Conservation (phyloP, 2,888 invertebrate species). For the Patella caerulea region DNA sequence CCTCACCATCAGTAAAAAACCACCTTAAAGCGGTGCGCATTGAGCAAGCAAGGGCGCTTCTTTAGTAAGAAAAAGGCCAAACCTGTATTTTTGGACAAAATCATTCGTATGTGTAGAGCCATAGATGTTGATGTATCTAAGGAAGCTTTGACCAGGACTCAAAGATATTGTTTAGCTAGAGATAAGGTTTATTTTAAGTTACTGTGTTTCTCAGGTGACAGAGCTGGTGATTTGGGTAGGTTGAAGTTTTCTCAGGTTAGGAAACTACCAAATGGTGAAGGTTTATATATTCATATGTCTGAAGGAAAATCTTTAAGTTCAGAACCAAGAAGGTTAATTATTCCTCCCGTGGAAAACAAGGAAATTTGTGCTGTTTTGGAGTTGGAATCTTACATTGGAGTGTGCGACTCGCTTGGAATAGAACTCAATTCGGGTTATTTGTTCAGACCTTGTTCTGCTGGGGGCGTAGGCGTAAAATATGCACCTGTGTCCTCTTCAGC, state of each 20-base stretch:
- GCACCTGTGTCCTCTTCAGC: slow-evolving; percentile 14
- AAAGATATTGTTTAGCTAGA: no score
- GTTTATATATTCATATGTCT: no score
- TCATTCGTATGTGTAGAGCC: neutral
- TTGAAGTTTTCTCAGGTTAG: no score
- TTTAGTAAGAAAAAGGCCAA: neutral
- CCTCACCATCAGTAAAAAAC: neutral
- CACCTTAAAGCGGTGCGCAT: neutral
- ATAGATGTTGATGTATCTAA: no score
- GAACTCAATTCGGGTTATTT: slow-evolving; percentile 15
- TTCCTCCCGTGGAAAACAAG: neutral
- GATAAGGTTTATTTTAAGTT: no score
- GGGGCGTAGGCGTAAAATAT: slow-evolving; percentile 9
- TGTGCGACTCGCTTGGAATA: neutral
- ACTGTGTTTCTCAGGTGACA: no score
- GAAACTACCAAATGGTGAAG: no score
- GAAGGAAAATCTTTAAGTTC: no score
- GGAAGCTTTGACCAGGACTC: no score
- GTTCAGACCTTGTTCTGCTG: slow-evolving; percentile 16
- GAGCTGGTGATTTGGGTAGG: no score
- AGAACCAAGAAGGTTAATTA: neutral
- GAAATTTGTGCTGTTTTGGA: neutral
- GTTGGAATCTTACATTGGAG: neutral
- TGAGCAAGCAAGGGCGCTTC: neutral
- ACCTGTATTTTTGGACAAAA: neutral